Percentiles rank a stretch among this genome's conserved stretches.
These are phyloP conservation scores for Moxostoma hubbsi DNA, from an alignment of 2,797 vertebrate species.

Conservation along the genomic window DNA sequence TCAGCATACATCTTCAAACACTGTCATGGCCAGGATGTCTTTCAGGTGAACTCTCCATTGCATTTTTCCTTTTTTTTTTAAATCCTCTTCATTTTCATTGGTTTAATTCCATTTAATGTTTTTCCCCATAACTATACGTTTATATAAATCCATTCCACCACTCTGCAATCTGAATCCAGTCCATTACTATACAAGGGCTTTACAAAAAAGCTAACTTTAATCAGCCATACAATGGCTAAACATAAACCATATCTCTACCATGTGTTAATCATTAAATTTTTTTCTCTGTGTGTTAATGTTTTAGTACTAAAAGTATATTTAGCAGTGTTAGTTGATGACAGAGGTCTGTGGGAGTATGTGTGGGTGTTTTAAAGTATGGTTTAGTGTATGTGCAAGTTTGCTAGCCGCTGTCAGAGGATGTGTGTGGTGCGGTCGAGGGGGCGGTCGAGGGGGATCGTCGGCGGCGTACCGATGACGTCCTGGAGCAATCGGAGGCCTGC, in stretches of 20 bases:
- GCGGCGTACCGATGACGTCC: slow-evolving; percentile 72
- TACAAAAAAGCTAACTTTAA: slow-evolving; percentile 77
- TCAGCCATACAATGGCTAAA: slow-evolving; percentile 83
- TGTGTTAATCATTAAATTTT: slow-evolving; percentile 56
- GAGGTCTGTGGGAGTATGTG: slow-evolving; percentile 24
- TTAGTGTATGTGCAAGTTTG: slow-evolving; percentile 25
- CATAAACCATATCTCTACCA: slow-evolving; percentile 67
- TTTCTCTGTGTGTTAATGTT: slow-evolving; percentile 45
- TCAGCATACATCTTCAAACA: background rate
- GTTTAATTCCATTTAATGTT: background rate
- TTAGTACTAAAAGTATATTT: slow-evolving; percentile 50
- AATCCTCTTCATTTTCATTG: background rate
- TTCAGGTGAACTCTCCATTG: background rate
- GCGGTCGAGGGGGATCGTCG: slow-evolving; percentile 75
- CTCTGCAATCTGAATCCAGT: slow-evolving; percentile 70
- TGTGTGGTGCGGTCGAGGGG: slow-evolving; percentile 72
- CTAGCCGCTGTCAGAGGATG: slow-evolving; percentile 80
- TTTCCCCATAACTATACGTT: no score
- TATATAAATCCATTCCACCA: slow-evolving; percentile 43
- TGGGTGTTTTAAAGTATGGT: background rate
- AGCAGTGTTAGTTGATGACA: slow-evolving; percentile 56
- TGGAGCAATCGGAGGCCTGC: slow-evolving; percentile 77
- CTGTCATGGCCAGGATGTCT: background rate
- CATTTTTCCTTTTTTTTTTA: no score
- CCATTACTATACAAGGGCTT: slow-evolving; percentile 73